Percentiles rank a stretch among this genome's conserved stretches.
Evolutionary conservation across 2,888 invertebrate genomes (phyloP).

Genomic region (Agriopis marginaria): DNA sequence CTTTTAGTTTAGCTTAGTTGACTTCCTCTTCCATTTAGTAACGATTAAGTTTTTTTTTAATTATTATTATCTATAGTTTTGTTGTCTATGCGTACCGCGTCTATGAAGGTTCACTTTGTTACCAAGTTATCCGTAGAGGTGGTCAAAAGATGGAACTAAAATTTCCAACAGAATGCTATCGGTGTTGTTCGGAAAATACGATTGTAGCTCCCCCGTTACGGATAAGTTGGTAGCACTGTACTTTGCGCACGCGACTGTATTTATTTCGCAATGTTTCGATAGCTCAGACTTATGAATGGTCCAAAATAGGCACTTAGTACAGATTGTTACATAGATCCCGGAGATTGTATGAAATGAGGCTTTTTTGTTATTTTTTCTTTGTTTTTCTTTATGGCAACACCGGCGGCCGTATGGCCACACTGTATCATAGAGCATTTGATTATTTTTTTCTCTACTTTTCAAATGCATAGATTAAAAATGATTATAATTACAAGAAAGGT

Average conservation of each 20-base stretch:
- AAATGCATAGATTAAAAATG: constrained; percentile 79
- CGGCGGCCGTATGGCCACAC: constrained; percentile 55
- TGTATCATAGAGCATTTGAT: constrained; percentile 74
- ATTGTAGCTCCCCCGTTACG: not conserved
- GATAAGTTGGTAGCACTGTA: constrained; percentile 27
- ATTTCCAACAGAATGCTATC: no score
- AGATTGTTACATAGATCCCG: constrained; percentile 62
- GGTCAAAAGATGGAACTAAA: not conserved
- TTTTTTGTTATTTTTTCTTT: constrained; percentile 67
- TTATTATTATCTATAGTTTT: constrained; percentile 69
- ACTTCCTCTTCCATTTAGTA: constrained; percentile 82
- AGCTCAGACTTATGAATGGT: constrained; percentile 65
- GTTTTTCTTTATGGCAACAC: constrained; percentile 60
- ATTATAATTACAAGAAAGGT: constrained; percentile 82
- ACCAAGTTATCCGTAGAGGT: constrained; percentile 35
- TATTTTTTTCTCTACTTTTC: constrained; percentile 66
- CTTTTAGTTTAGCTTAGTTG: constrained; percentile 79
- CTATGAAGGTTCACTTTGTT: constrained; percentile 46
- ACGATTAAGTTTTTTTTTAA: constrained; percentile 77
- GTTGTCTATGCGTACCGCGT: constrained; percentile 70
- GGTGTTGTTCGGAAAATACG: not conserved
- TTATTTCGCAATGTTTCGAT: constrained; percentile 67
- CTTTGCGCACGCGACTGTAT: constrained; percentile 56
- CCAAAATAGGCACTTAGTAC: constrained; percentile 58
- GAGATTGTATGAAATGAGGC: constrained; percentile 77